A percentile compares a stretch with the other conserved stretches of the same genome.
Conservation (phyloP, 2,113 vertebrate genomes). For the Callopanchax toddi region DNA sequence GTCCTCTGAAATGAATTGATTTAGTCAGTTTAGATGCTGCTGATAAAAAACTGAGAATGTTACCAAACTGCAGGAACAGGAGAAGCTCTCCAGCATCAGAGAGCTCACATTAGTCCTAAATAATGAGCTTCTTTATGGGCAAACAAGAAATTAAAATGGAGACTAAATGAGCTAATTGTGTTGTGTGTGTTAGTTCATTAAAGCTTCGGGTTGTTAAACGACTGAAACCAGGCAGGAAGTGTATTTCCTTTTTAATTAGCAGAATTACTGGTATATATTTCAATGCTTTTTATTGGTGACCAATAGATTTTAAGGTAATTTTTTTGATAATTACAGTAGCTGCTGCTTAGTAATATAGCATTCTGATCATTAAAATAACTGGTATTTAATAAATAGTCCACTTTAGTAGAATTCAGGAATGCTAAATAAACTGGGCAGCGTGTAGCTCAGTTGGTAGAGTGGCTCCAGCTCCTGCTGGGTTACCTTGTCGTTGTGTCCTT, state of each 20-base stretch:
- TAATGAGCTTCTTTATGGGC: constrained; percentile 11
- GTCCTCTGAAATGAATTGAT: background rate
- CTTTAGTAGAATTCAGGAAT: too few relatives aligned
- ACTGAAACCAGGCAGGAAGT: constrained; percentile 1
- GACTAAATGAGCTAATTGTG: constrained; percentile 5
- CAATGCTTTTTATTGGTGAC: background rate
- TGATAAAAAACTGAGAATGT: background rate
- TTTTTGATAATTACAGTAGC: too few relatives aligned
- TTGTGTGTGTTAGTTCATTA: background rate
- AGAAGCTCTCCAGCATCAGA: background rate
- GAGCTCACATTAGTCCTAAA: constrained; percentile 1
- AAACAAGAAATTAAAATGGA: constrained; percentile 5
- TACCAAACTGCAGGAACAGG: constrained; percentile 5
- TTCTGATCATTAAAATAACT: too few relatives aligned
- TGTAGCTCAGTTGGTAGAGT: too few relatives aligned
- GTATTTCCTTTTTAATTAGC: constrained; percentile 12
- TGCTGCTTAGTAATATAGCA: background rate
- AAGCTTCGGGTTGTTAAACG: constrained; percentile 11
- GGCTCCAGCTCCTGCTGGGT: too few relatives aligned
- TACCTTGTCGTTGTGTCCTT: too few relatives aligned
- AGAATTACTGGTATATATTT: background rate
- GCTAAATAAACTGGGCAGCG: too few relatives aligned
- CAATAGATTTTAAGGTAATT: background rate
- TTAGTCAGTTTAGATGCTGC: background rate
- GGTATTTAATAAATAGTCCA: too few relatives aligned